Evolutionary conservation across 2,888 invertebrate species (phyloP), one percentile per base, ranked within the genome.

Genomic region (Fragum sueziense): DNA sequence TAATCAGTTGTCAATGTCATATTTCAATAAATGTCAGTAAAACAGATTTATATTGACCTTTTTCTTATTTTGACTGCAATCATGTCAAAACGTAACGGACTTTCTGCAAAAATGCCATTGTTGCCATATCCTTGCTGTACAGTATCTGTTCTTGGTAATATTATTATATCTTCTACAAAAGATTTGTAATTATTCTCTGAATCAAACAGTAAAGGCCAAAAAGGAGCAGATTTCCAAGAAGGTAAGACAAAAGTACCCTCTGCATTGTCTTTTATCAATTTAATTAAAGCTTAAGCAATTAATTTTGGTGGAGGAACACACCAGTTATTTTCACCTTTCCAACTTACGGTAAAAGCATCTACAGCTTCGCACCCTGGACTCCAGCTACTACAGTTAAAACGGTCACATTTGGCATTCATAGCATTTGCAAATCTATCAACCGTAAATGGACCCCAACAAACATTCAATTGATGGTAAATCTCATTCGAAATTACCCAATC

Each of bases 291-390:
- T 7, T 20, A 29, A 9, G 47, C 4, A 0, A 57, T n/a, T 7
- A 67, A 20, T n/a, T 62, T 62, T 27, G 76, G 76, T 7, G 72
- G 77, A 14, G 77, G 77, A 11, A 77, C 77, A 17, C 72, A 34
- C 77, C 77, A 72, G 47, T 62, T 69, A 3, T 2, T 52, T 2
- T 72, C 52, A 17, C 7, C n/a, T 7, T n/a, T 1, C 72, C 77
- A 77, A 20, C 29, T 11, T 3, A 52, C 22, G 9, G 7, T 51
- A 0, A 77, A 69, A n/a, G 69, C 59, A 34, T 77, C 34, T 25
- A 72, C 25, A 17, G 59, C 61, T 27, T 57, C 57, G 2, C 72
- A 72, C 0, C 62, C 75, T 27, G 75, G 75, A 52, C 29, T 25
- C 75, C 75, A 70, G n/a, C 52, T 70, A 6, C 51, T 59, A 11